phyloP scores from a whole-genome alignment of 2,113 vertebrate genomes.

The Narcine bancroftii region DNA sequence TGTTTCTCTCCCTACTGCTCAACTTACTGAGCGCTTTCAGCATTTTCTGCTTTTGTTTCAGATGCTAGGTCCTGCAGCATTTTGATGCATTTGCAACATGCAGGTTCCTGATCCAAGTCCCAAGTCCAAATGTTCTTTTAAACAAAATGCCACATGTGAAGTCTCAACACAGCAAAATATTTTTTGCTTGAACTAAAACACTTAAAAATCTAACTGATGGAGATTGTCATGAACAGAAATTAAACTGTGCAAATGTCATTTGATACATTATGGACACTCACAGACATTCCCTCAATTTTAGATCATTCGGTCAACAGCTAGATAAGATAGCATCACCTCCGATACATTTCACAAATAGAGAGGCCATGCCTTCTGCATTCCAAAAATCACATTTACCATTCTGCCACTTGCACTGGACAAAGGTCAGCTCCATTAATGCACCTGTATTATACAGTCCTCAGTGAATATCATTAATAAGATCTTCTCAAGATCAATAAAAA shows the following conservation, averaged over 20 bases:
- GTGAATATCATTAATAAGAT: neutral
- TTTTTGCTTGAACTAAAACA: neutral
- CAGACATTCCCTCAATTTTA: no score
- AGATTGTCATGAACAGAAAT: neutral
- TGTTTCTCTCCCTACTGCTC: no score
- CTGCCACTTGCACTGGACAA: neutral
- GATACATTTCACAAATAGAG: neutral
- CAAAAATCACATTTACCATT: neutral
- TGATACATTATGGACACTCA: neutral
- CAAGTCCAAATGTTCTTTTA: neutral
- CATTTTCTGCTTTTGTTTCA: no score
- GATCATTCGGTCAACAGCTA: neutral
- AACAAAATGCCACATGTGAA: neutral
- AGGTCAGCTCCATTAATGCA: neutral
- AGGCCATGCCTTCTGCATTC: neutral
- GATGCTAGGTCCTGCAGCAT: no score
- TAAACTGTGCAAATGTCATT: neutral
- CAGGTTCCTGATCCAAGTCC: neutral
- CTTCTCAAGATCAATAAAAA: neutral
- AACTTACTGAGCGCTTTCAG: no score
- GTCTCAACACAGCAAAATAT: neutral
- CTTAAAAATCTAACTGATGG: neutral
- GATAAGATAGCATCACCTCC: neutral
- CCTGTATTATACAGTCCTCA: neutral
- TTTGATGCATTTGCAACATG: no score